Evolutionary conservation across 2,888 invertebrate genomes (phyloP), one percentile per base, ranked within the genome.

Genomic region (Hofmannophila pseudospretella): DNA sequence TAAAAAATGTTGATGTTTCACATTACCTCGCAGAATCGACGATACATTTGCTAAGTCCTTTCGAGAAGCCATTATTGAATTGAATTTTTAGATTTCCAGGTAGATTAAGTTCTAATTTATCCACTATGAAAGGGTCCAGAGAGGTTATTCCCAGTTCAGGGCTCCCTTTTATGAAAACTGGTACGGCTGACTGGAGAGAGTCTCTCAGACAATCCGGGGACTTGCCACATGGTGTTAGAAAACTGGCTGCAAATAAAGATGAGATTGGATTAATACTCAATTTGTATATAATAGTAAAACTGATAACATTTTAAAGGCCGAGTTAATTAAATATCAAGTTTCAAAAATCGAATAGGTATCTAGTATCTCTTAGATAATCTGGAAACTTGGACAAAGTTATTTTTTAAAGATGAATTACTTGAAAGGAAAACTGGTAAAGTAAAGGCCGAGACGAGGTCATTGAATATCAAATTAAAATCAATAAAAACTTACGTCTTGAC

Each of bases 1-100:
- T n/a, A n/a, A n/a, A n/a, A n/a, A n/a, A n/a, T n/a, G n/a, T n/a
- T n/a, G n/a, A n/a, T 33, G 3, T 16, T 16, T 16, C 16, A 63
- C 73, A n/a, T 67, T 42, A 77, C 75, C 48, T 47, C 0, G 58
- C 67, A 12, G 61, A 53, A 35, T 80, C 72, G 1, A 82, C 63
- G 0, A 47, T 42, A 32, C 82, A 82, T 40, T 77, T 78, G 32
- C 53, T 61, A n/a, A 77, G 38, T 4, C 82, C 82, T 23, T 67
- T 71, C 22, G 68, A 26, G n/a, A 45, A 47, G 16, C 76, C 78
- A 39, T 80, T 58, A 4, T 38, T 41, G 1, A 81, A 47, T 8
- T 67, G 53, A 4, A 81, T 45, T 44, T 67, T 71, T 4, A 82
- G 63, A 0, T 55, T 61, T 7, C 81, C 81, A 0, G 79, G 67